A percentile compares a stretch with the other conserved stretches of the same genome.
These are phyloP conservation scores for Mycalesis mineus DNA, from an alignment of 2,888 invertebrate species.

Conservation along the genomic window DNA sequence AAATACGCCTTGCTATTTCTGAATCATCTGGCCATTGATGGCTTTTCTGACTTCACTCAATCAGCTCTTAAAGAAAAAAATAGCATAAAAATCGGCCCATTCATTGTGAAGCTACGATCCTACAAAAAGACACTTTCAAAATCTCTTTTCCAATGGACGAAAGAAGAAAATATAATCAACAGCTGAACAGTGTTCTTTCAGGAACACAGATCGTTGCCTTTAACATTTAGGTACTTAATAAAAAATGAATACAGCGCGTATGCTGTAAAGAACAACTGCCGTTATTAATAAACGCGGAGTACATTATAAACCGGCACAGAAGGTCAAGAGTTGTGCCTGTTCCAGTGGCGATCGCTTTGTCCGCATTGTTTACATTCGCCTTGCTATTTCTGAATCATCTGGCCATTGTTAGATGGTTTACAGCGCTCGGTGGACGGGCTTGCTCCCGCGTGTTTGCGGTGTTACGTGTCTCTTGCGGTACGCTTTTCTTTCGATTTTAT, in stretches of 20 bases:
- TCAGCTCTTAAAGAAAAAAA: too few relatives aligned
- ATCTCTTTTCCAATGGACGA: too few relatives aligned
- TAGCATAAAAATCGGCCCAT: too few relatives aligned
- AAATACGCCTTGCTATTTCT: conserved; percentile 73
- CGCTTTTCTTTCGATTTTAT: conserved; percentile 11
- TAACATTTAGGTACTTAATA: not conserved
- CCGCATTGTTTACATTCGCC: conserved; percentile 69
- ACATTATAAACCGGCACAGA: conserved; percentile 28
- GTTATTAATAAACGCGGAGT: conserved; percentile 24
- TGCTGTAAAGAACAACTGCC: conserved; percentile 1
- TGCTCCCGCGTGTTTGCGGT: conserved; percentile 37
- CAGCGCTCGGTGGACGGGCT: conserved; percentile 43
- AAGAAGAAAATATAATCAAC: too few relatives aligned
- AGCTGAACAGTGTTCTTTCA: too few relatives aligned
- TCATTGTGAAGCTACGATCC: too few relatives aligned
- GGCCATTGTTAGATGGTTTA: conserved; percentile 74
- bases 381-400: conserved; percentile 77
- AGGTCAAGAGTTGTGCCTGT: conserved; percentile 33
- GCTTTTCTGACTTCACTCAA: conserved; percentile 59
- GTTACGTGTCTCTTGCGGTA: conserved; percentile 50
- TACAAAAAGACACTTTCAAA: too few relatives aligned
- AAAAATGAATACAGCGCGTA: not conserved
- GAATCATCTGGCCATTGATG: conserved; percentile 74
- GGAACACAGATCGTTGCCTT: not conserved
- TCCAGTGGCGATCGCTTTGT: conserved; percentile 65